These are phyloP conservation scores for Eudasyphora cyanicolor DNA, from an alignment of 2,888 invertebrate species.

Conservation along the genomic window DNA sequence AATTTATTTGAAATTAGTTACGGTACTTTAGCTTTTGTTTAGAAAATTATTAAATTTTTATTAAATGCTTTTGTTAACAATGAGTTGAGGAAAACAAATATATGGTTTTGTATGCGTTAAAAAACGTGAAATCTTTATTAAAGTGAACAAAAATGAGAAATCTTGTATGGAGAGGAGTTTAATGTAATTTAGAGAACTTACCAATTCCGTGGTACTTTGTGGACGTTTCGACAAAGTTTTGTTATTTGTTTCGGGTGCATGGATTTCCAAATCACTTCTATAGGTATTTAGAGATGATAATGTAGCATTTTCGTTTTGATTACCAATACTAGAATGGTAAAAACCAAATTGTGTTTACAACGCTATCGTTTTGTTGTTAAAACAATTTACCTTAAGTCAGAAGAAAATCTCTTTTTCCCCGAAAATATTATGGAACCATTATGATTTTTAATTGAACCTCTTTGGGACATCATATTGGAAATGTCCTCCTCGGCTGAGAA, in stretches of 20 bases:
- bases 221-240: conserved; percentile 80
- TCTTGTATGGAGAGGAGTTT: no score
- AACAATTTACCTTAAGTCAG: conserved; percentile 76
- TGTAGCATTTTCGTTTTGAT: conserved; percentile 76
- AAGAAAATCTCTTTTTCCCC: conserved; percentile 79
- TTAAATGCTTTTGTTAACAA: conserved; percentile 10
- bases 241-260: conserved; percentile 82
- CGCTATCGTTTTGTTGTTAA: not conserved
- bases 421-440: conserved; percentile 78
- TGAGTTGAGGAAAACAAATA: conserved; percentile 8
- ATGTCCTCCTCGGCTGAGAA: conserved; percentile 96
- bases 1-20: conserved; percentile 2
- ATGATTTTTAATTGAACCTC: conserved; percentile 77
- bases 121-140: no score
- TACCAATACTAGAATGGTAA: conserved; percentile 74
- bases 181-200: conserved; percentile 69
- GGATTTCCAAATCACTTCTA: conserved; percentile 84
- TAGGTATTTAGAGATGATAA: conserved; percentile 81
- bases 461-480: conserved; percentile 77
- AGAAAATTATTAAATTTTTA: conserved; percentile 14
- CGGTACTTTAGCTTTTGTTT: conserved; percentile 25
- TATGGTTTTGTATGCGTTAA: not conserved
- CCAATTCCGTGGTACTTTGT: conserved; percentile 80
- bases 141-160: not conserved
- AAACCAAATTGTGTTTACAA: not conserved